These are phyloP conservation scores for Zaprionus ornatus DNA, from an alignment of 1,140 invertebrate genomes.

Conservation along the genomic window DNA sequence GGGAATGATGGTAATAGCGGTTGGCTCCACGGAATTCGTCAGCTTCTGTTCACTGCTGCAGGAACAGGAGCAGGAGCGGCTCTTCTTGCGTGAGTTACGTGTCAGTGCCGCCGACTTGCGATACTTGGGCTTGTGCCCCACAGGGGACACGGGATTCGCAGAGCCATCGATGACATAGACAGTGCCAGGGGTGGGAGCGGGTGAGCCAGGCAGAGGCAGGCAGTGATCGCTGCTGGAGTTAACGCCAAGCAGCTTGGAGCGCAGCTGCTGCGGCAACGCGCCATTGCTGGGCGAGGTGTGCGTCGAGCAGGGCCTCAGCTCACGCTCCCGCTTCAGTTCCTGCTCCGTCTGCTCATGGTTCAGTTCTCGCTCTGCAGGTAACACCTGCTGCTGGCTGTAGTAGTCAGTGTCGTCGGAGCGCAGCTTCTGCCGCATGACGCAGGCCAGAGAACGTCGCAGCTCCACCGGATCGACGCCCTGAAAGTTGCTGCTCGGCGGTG, in stretches of 20 bases:
- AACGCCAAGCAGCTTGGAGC: conserved; percentile 53
- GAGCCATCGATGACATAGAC: conserved; percentile 77
- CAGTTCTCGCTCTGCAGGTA: conserved; percentile 1
- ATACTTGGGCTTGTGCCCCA: conserved; percentile 74
- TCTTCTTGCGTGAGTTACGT: conserved; percentile 58
- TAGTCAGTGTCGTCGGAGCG: conserved; percentile 71
- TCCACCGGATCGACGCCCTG: conserved; percentile 58
- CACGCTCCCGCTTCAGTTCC: neutral
- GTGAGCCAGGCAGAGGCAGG: conserved; percentile 31
- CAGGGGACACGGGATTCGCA: conserved; percentile 40
- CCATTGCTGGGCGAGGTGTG: conserved; percentile 69
- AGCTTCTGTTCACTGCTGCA: conserved; percentile 53
- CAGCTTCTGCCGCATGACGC: conserved; percentile 74
- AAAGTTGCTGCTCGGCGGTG: conserved; percentile 33
- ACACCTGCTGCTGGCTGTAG: conserved; percentile 27
- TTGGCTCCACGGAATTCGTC: neutral
- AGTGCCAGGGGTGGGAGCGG: neutral
- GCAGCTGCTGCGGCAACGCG: conserved; percentile 34
- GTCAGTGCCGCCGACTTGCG: conserved; percentile 63
- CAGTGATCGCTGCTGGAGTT: conserved; percentile 57
- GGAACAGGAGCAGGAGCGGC: conserved; percentile 68
- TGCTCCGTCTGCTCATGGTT: neutral
- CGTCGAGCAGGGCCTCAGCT: conserved; percentile 42
- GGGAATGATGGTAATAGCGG: conserved; percentile 10
- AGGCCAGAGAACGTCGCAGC: conserved; percentile 63